These are phyloP conservation scores for Teleogryllus occipitalis DNA, from an alignment of 1,140 invertebrate species.

Conservation along the genomic window DNA sequence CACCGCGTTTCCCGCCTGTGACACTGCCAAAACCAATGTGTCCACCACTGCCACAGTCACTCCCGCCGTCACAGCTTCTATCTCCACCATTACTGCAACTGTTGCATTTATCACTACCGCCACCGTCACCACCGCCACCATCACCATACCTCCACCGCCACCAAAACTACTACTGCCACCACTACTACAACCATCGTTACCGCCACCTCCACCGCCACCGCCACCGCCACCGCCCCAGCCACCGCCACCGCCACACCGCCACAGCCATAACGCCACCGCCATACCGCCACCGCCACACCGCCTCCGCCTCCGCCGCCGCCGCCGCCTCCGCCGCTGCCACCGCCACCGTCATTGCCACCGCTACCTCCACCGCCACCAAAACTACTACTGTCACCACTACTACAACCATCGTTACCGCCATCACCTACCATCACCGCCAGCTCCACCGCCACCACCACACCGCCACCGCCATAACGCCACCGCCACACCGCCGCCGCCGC, in stretches of 20 bases:
- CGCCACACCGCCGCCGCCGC: not conserved
- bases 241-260: too few species aligned
- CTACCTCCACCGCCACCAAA: not conserved
- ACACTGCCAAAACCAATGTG: not conserved
- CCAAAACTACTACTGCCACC: not conserved
- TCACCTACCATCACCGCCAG: not conserved
- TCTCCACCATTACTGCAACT: not conserved
- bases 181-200: not conserved
- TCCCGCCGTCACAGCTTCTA: not conserved
- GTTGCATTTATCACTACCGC: not conserved
- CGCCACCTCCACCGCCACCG: too few species aligned
- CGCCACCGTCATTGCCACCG: not conserved
- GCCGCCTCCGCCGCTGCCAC: too few species aligned
- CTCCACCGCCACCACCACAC: not conserved
- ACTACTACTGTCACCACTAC: not conserved
- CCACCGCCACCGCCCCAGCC: too few species aligned
- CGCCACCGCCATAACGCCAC: not conserved
- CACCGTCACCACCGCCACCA: not conserved
- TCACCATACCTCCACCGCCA: not conserved
- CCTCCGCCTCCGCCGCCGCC: too few species aligned
- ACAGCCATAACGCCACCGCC: too few species aligned
- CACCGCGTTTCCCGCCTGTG: not conserved
- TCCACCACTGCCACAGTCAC: not conserved
- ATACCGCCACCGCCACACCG: too few species aligned
- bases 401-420: not conserved